Evolutionary conservation across 2,113 vertebrate genomes (phyloP).

Genomic region (Istiophorus platypterus): DNA sequence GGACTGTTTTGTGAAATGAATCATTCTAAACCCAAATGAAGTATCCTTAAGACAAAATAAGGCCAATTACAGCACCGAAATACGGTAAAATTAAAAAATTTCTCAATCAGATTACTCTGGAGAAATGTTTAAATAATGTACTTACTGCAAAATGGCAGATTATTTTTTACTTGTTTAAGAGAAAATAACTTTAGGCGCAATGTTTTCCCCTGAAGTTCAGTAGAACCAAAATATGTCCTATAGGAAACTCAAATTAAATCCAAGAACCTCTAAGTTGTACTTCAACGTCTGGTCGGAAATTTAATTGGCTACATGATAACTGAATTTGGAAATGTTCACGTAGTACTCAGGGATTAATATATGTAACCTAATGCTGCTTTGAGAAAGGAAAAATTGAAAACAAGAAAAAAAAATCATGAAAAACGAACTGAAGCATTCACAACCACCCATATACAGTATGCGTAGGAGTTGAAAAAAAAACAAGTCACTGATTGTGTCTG

Average conservation of each 20-base stretch:
- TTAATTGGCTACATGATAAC: neutral
- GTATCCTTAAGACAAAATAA: neutral
- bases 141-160: no score
- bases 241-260: neutral
- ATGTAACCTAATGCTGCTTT: slow-evolving; percentile 4
- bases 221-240: neutral
- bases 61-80: no score
- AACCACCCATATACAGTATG: neutral
- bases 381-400: neutral
- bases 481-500: neutral
- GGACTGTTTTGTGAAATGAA: neutral
- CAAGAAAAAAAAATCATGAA: neutral
- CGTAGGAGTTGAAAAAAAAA: neutral
- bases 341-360: neutral
- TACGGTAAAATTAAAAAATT: no score
- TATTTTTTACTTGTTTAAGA: no score
- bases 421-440: neutral
- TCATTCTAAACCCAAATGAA: no score
- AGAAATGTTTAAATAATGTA: no score
- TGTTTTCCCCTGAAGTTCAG: neutral
- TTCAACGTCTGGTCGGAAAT: neutral
- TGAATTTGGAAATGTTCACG: neutral
- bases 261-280: neutral
- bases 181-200: no score
- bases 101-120: no score